phyloP scores from a whole-genome alignment of 2,888 invertebrate genomes.

The Drosophila demipolita region DNA sequence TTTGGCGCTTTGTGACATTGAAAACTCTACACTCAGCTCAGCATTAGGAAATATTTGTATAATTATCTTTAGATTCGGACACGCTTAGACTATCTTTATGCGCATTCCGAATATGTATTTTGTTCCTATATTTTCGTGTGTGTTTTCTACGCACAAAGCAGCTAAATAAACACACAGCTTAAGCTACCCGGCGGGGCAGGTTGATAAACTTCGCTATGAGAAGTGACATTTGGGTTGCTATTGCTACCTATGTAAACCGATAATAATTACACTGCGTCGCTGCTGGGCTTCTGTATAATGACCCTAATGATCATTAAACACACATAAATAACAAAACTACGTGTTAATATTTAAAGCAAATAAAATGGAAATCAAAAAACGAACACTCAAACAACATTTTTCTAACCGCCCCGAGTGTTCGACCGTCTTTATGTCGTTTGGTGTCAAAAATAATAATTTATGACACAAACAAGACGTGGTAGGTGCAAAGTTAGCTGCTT shows the following conservation, averaged over 20 bases:
- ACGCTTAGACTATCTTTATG: slow-evolving; percentile 28
- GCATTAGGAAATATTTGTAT: slow-evolving; percentile 54
- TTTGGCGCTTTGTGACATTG: slow-evolving; percentile 58
- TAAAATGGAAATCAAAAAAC: slow-evolving; percentile 48
- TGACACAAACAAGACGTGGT: slow-evolving; percentile 51
- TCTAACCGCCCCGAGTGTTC: neutral
- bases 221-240: slow-evolving; percentile 62
- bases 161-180: slow-evolving; percentile 57
- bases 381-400: neutral
- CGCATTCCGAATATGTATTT: neutral
- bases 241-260: slow-evolving; percentile 15
- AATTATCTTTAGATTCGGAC: slow-evolving; percentile 63
- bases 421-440: slow-evolving; percentile 19
- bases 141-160: slow-evolving; percentile 50
- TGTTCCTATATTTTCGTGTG: slow-evolving; percentile 27
- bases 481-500: slow-evolving; percentile 32
- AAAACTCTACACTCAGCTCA: slow-evolving; percentile 27
- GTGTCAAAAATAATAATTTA: slow-evolving; percentile 72
- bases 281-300: slow-evolving; percentile 50
- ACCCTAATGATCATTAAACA: slow-evolving; percentile 76
- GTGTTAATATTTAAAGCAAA: slow-evolving; percentile 75
- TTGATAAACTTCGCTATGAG: slow-evolving; percentile 73
- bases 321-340: slow-evolving; percentile 49
- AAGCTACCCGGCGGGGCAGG: slow-evolving; percentile 30
- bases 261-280: slow-evolving; percentile 59